Percentiles rank a stretch among this genome's conserved stretches.
Evolutionary conservation across 2,113 vertebrate genomes (phyloP).

Genomic region (Atherinomorus stipes): DNA sequence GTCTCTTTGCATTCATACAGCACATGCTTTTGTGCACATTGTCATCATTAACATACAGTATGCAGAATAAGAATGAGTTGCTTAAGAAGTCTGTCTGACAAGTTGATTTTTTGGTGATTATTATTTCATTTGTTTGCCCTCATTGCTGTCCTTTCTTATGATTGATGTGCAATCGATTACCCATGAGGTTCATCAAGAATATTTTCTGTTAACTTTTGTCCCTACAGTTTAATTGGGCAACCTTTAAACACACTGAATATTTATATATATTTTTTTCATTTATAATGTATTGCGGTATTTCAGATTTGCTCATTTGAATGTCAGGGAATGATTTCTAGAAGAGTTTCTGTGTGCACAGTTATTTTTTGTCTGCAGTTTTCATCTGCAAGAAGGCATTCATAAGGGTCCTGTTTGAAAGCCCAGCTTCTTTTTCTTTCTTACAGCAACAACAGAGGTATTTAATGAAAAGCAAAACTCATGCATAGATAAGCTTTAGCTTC

Average conservation of each 20-base stretch:
- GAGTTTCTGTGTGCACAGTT: background rate
- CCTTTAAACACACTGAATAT: background rate
- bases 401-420: background rate
- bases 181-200: background rate
- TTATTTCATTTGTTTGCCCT: background rate
- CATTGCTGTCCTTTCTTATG: background rate
- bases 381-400: background rate
- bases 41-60: conserved; percentile 2
- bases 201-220: background rate
- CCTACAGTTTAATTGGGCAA: background rate
- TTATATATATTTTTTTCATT: background rate
- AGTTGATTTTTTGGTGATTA: background rate
- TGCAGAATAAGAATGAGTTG: background rate
- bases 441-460: background rate
- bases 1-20: conserved; percentile 21
- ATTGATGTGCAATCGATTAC: background rate
- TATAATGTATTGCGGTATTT: background rate
- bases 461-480: background rate
- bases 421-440: no score
- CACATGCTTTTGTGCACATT: conserved; percentile 5
- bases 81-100: conserved; percentile 4
- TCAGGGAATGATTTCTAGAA: background rate
- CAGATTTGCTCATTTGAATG: background rate
- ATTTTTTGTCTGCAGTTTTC: background rate
- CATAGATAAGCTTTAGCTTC: background rate